These are phyloP conservation scores for Sitta europaea DNA, from an alignment of 2,113 vertebrate species.

Conservation along the genomic window DNA sequence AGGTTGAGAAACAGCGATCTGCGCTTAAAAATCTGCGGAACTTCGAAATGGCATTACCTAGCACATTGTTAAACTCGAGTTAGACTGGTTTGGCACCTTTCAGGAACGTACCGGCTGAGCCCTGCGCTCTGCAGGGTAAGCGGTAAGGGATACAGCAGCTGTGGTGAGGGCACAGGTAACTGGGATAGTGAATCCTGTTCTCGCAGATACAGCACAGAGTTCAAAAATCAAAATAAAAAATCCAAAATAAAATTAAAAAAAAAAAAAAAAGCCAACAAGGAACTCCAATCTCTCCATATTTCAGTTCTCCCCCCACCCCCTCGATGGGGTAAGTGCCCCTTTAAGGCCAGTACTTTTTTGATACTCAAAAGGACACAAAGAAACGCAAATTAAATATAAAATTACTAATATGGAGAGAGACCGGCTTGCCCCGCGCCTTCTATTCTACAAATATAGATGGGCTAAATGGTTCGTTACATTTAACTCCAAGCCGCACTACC, in stretches of 20 bases:
- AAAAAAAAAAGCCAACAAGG: neutral
- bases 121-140: neutral
- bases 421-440: neutral
- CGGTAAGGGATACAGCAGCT: neutral
- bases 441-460: conserved; percentile 14
- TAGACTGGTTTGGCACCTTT: conserved; percentile 49
- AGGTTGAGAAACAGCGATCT: neutral
- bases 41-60: conserved; percentile 12
- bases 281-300: neutral
- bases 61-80: conserved; percentile 38
- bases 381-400: neutral
- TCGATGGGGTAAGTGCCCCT: neutral
- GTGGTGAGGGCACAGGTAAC: neutral
- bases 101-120: neutral
- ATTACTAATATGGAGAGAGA: neutral
- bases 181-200: neutral
- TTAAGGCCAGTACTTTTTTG: neutral
- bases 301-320: neutral
- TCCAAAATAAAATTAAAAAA: neutral
- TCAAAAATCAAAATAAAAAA: neutral
- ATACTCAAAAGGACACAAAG: neutral
- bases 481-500: neutral
- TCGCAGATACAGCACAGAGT: neutral
- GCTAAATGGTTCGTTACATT: conserved; percentile 5
- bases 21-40: neutral